Evolutionary conservation across 2,888 invertebrate species (phyloP), one percentile per base, ranked within the genome.

Genomic region (Drosophila maculinotata): DNA sequence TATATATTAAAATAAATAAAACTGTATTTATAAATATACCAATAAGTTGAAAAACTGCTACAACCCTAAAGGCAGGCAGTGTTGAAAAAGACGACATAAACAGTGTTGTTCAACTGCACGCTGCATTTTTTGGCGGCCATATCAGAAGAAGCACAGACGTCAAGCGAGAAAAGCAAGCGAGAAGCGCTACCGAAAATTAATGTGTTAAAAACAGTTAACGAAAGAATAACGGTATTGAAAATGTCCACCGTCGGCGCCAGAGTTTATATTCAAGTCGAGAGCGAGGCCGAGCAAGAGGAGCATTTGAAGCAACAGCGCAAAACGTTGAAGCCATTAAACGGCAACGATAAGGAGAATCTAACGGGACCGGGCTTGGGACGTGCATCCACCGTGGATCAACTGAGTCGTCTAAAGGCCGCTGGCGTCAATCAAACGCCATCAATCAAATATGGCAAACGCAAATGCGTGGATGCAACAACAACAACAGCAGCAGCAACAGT

Each of bases 311-410:
- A 92, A 76, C 91, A 93, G 30, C 92, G 96, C 82, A 95, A 94
- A 91, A 94, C 95, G 20, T 92, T 96, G n/a, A 95, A 95, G 91
- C 94, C 94, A 25, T 91, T 96, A 31, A 93, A 92, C 35, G 95
- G 95, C 30, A 93, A 92, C 44, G 95, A 95, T 86, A 95, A 95
- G 89, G 96, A 96, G 92, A 96, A 96, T 91, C 92, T 96, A 74
- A 94, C 94, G 79, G 95, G 95, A 79, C 93, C 93, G 78, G 95
- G 96, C 79, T n/a, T n/a, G n/a, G n/a, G n/a, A n/a, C 94, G 96
- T 83, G 91, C 92, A 90, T 89, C 89, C 89, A 94, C 87, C 83
- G 83, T 87, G 88, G 83, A 84, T 79, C 86, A 94, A 85, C 92
- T 93, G 33, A 93, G 93, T 89, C 93, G 93, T 69, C 89, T 93